phyloP scores from a whole-genome alignment of 1,140 invertebrate genomes.

The Drosophila virilis region DNA sequence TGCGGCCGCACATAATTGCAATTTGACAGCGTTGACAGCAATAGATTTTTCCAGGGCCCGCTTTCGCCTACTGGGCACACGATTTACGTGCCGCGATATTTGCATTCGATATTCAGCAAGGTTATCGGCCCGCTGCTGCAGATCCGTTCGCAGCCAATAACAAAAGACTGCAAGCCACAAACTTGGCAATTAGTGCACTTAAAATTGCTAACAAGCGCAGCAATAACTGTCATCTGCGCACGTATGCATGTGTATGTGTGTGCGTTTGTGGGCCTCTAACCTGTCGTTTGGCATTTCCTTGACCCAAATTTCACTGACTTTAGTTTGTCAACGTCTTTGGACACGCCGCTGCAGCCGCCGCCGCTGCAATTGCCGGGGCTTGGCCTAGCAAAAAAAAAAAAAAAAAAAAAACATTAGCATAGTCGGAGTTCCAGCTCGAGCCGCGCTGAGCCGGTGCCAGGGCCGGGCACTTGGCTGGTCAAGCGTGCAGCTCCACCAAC shows the following conservation, averaged over 20 bases:
- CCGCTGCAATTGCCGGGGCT: conserved; percentile 28
- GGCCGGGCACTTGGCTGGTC: conserved; percentile 66
- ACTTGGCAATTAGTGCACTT: conserved; percentile 56
- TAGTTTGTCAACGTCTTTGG: conserved; percentile 48
- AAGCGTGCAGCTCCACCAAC: conserved; percentile 60
- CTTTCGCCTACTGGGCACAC: conserved; percentile 37
- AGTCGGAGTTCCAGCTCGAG: conserved; percentile 3
- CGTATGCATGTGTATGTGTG: not conserved
- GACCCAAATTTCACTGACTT: conserved; percentile 75
- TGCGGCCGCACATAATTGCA: conserved; percentile 37
- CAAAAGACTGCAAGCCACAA: conserved; percentile 49
- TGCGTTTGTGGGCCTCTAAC: conserved; percentile 39
- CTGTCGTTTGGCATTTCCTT: conserved; percentile 80
- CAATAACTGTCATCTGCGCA: conserved; percentile 63
- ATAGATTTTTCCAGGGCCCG: conserved; percentile 33
- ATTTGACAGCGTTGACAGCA: conserved; percentile 17
- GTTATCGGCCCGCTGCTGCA: conserved; percentile 49
- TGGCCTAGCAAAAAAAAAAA: conserved; percentile 36
- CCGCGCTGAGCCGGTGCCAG: conserved; percentile 17
- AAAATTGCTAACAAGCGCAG: conserved; percentile 51
- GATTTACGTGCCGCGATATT: conserved; percentile 47
- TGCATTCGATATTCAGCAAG: conserved; percentile 34
- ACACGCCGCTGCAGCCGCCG: conserved; percentile 26
- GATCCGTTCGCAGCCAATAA: conserved; percentile 38
- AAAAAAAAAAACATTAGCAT: conserved; percentile 35